Percentiles rank a stretch among this genome's conserved stretches.
Evolutionary conservation across 1,140 invertebrate genomes (phyloP).

Genomic region (Anastrepha obliqua): DNA sequence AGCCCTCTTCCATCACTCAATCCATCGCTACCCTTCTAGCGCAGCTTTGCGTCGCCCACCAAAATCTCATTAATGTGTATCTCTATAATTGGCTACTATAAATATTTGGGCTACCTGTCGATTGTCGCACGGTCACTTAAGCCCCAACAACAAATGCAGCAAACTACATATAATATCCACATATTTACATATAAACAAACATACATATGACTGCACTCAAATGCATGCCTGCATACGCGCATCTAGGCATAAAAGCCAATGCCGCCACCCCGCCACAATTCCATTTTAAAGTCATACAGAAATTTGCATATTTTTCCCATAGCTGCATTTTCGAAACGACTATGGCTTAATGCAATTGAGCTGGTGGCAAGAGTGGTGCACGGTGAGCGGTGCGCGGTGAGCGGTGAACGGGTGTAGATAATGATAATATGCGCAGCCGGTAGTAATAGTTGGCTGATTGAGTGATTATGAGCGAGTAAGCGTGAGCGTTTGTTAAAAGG

Average conservation of each 20-base stretch:
- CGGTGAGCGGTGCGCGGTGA: neutral
- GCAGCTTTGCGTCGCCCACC: too few species aligned
- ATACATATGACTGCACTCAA: neutral
- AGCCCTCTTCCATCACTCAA: too few species aligned
- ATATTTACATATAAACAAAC: constrained; percentile 43
- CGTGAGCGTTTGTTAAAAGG: constrained; percentile 40
- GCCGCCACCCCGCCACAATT: constrained; percentile 1
- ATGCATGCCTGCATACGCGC: too few species aligned
- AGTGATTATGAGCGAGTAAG: constrained; percentile 47
- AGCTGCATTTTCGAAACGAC: constrained; percentile 37
- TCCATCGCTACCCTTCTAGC: neutral
- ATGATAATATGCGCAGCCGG: neutral
- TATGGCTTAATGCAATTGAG: constrained; percentile 52
- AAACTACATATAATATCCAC: constrained; percentile 1
- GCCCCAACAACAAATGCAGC: neutral
- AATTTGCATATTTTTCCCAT: constrained; percentile 52
- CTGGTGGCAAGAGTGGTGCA: neutral
- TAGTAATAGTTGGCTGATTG: constrained; percentile 45
- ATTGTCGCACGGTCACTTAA: constrained; percentile 33
- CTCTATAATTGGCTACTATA: constrained; percentile 53
- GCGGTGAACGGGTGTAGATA: neutral
- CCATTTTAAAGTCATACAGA: neutral
- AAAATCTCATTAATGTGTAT: constrained; percentile 55
- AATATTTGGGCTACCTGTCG: constrained; percentile 55
- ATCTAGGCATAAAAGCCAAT: neutral